Evolutionary conservation across 2,113 vertebrate species (phyloP), one percentile per base, ranked within the genome.

Genomic region (Saguinus imperator): DNA sequence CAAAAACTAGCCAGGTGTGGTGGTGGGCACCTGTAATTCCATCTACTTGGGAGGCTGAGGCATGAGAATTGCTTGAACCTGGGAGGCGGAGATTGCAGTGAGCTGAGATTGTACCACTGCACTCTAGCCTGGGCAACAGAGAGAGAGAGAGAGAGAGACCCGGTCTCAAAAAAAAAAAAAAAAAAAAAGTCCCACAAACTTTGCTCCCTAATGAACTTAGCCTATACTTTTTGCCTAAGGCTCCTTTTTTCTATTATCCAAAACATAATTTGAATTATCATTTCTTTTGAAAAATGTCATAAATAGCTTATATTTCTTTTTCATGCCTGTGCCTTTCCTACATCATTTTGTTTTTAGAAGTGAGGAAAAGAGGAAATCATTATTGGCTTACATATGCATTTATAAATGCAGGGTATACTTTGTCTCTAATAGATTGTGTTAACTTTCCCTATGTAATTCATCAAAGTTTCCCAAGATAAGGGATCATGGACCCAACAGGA

Each of bases 211-310:
- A 82, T 43, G 6, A 89, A 57, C 37, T 32, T 12, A 23, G 75
- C 73, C 68, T 68, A 35, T 40, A 72, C 1, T 13, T 79, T 87
- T 52, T 89, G 48, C 80, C 43, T 58, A 52, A 50, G 32, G 16
- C 40, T 92, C 16, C 1, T 14, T 66, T 85, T 89, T 61, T 57
- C 50, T 68, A 23, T 90, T 48, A 85, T 14, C 40, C 57, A 89
- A 87, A 91, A 72, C 43, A 92, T 61, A 85, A 52, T 92, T 95
- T 32, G 64, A 94, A 70, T 87, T 37, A 55, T 79, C 40, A 37
- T 94, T 80, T 96, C 86, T 94, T 96, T 73, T 61, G 35, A 79
- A 93, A 75, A 76, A 79, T 10, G 10, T 76, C n/a, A 50, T 27
- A 72, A 45, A 55, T 27, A 35, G 12, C 37, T 87, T 43, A 45